These are phyloP conservation scores for Neomorphus geoffroyi DNA, from an alignment of 2,797 vertebrate species.

Conservation along the genomic window DNA sequence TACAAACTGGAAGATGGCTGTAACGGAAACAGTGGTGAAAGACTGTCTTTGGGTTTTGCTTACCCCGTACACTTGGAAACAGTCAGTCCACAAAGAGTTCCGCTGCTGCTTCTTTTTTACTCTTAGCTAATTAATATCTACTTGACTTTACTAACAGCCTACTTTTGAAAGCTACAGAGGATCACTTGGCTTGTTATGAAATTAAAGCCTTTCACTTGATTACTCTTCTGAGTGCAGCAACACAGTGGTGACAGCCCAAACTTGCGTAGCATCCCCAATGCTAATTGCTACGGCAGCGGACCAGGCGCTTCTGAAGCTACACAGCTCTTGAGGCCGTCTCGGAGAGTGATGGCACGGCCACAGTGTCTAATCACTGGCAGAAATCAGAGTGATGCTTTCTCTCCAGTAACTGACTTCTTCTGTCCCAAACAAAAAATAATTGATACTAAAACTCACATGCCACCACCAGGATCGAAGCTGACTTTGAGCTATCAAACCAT, in stretches of 20 bases:
- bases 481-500: neutral
- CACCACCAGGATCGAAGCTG: neutral
- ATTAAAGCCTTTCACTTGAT: neutral
- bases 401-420: neutral
- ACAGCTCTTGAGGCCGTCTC: neutral
- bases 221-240: neutral
- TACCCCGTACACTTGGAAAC: neutral
- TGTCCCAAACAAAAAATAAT: neutral
- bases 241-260: neutral
- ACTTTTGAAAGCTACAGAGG: neutral
- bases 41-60: neutral
- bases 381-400: neutral
- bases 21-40: neutral
- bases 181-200: constrained; percentile 1
- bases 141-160: neutral
- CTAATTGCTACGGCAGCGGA: neutral
- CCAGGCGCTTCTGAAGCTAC: neutral
- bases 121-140: constrained; percentile 13
- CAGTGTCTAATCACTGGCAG: neutral
- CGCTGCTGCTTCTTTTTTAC: neutral
- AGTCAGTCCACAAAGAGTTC: neutral
- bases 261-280: neutral
- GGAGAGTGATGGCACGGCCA: neutral
- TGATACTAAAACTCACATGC: neutral
- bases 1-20: neutral